Percentiles rank a stretch among this genome's conserved stretches.
Conservation (phyloP, 2,113 vertebrate genomes). For the Fregetta grallaria region DNA sequence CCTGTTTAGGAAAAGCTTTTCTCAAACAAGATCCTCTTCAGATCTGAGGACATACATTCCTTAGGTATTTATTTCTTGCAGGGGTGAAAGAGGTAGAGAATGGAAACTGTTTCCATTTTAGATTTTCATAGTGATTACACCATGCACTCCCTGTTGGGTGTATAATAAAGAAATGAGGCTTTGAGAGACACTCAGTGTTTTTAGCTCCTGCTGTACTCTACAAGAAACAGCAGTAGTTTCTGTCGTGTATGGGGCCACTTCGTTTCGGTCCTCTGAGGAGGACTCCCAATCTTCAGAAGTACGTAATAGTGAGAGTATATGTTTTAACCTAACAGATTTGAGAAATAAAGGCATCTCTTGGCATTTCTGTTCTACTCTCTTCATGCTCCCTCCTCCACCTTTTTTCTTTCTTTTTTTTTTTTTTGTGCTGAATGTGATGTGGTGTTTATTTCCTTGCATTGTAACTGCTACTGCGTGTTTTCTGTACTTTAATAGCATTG, state of each 20-base stretch:
- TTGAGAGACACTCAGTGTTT: background rate
- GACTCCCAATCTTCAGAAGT: background rate
- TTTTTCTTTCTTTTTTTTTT: no score
- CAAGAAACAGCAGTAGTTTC: background rate
- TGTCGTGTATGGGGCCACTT: background rate
- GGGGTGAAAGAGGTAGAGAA: background rate
- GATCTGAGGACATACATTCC: background rate
- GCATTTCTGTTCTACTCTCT: background rate
- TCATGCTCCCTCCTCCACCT: background rate
- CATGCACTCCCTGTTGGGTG: background rate
- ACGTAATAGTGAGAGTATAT: background rate
- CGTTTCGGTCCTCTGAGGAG: fast-evolving
- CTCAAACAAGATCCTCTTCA: background rate
- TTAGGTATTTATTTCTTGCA: background rate
- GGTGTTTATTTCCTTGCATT: background rate
- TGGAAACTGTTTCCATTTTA: background rate
- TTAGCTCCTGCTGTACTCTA: background rate
- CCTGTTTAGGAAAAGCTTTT: background rate
- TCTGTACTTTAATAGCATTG: background rate
- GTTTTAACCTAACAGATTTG: background rate
- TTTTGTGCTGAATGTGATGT: background rate
- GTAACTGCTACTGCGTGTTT: background rate
- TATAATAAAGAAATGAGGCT: background rate
- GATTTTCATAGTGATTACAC: background rate
- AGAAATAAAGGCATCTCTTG: background rate